Base-by-base conservation (phyloP, 2,888 invertebrate genomes). In the Mimachlamys varia region DNA sequence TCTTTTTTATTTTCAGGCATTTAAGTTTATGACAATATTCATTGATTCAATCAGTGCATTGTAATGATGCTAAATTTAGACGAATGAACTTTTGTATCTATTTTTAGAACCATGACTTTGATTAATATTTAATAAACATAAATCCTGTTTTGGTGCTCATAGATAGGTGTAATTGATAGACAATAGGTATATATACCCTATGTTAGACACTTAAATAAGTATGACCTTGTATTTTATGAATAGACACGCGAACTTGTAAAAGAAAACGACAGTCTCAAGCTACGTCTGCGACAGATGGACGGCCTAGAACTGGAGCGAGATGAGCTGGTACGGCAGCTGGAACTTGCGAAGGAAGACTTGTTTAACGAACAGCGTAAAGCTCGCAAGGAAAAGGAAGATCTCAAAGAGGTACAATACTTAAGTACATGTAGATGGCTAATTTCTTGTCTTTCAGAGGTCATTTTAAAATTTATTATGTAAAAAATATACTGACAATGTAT, bases 361-460 rank as follows among this genome's bases (percentile, higher is more conserved):
- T 95, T 95, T 88, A 93, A 94, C 49, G 96, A 96, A 90, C 96
- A 96, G 93, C 95, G 94, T 91, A 93, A 93, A 76, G 92, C 93
- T 33, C 92, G 96, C 13, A 92, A 93, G n/a, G 93, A 94, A 87
- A 92, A 94, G n/a, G 96, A 95, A 38, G 95, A 95, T 90, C 91
- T 96, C 12, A 94, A 95, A 89, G 96, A 96, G 94, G 96, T 96
- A 76, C 88, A n/a, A n/a, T n/a, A n/a, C n/a, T n/a, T n/a, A n/a
- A n/a, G n/a, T n/a, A n/a, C n/a, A n/a, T 92, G 87, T 50, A 15
- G 22, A 13, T 19, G 19, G n/a, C 17, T 19, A 88, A 58, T 22
- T 19, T 12, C 37, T 53, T 50, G 88, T 90, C 44, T 19, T 38
- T 17, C 19, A 27, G 33, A 13, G 44, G 44, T 44, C 44, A 33